phyloP scores from a whole-genome alignment of 2,888 invertebrate species.

The Graphium colonna region DNA sequence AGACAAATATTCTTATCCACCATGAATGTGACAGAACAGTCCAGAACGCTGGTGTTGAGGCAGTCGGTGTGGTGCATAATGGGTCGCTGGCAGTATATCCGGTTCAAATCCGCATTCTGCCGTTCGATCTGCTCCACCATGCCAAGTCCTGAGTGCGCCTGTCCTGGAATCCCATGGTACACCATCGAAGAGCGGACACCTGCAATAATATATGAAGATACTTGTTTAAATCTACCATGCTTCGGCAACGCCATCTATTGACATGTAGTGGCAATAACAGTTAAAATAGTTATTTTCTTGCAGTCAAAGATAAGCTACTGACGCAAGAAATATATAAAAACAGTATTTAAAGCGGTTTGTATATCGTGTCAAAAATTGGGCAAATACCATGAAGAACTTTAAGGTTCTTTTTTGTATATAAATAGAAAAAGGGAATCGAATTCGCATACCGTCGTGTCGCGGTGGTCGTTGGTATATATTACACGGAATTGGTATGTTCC shows the following conservation, averaged over 20 bases:
- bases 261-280: background rate
- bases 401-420: too few species aligned
- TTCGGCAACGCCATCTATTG: too few species aligned
- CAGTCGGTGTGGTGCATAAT: slow-evolving; percentile 85
- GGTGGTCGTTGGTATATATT: slow-evolving; percentile 36
- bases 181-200: slow-evolving; percentile 30
- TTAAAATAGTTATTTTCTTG: too few species aligned
- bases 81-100: slow-evolving; percentile 85
- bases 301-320: too few species aligned
- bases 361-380: too few species aligned
- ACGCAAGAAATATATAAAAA: too few species aligned
- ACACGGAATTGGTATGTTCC: slow-evolving; percentile 37
- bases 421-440: too few species aligned
- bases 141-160: slow-evolving; percentile 22
- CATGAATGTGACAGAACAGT: slow-evolving; percentile 89
- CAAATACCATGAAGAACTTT: too few species aligned
- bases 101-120: slow-evolving; percentile 63
- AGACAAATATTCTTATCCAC: slow-evolving; percentile 90
- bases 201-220: slow-evolving; percentile 1
- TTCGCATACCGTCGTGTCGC: slow-evolving; percentile 41
- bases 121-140: slow-evolving; percentile 44
- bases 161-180: too few species aligned
- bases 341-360: too few species aligned
- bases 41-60: slow-evolving; percentile 86
- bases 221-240: too few species aligned